Base-by-base conservation (phyloP, 1,140 invertebrate species). In the Drosophila tropicalis region DNA sequence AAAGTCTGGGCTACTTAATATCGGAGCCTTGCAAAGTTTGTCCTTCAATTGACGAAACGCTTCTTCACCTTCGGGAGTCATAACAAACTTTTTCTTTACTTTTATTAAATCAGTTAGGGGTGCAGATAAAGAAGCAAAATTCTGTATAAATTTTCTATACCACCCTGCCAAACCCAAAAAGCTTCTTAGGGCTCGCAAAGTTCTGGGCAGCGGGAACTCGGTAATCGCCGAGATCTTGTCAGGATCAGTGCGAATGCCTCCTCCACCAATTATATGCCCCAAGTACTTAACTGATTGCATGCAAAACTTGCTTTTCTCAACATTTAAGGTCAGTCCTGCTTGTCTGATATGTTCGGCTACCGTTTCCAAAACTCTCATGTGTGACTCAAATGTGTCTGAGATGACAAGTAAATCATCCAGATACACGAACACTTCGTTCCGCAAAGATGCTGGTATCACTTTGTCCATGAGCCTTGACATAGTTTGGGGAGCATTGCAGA, bases 301-400 rank as follows among this genome's bases (percentile, higher is more conserved):
- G 15, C 63, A 65, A 40, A 65, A 65, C 10, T 56, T 56, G n/a
- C 51, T 65, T 17, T 65, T 65, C 9, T 65, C 64, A 2, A 66
- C 36, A 29, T 66, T 66, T 29, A 29, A 29, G 5, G 29, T 29
- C 29, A 29, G 5, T 29, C 29, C 29, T 29, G 29, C 29, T 29
- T 29, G 29, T 29, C 29, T 29, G 29, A 29, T 29, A 29, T 29
- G 29, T 29, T 29, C 29, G 29, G 29, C 29, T 6, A 29, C 29
- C 29, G 29, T 29, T 29, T 5, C 29, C 29, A 29, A 29, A 29
- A 29, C 29, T 29, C 29, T 29, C 29, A 29, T 29, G 29, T 29
- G 29, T 29, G 29, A 29, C 29, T 29, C 29, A 29, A 29, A 29
- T 29, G 29, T 29, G 29, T 29, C 29, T 29, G 29, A 29, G 29